Base-by-base conservation (phyloP, 2,888 invertebrate genomes). In the Thumatha senex region DNA sequence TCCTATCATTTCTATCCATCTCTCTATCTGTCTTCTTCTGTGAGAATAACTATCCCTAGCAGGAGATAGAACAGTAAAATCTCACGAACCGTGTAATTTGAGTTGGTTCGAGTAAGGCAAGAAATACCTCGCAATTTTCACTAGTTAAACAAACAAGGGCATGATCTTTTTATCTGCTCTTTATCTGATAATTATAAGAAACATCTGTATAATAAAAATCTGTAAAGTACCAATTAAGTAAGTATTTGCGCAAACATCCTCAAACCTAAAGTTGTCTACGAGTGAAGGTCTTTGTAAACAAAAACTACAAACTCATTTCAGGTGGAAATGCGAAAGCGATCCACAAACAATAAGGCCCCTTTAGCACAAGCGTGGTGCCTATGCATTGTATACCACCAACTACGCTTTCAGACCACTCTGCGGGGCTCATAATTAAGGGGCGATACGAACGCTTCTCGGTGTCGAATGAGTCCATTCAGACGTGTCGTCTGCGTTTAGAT, bases 401-500 rank as follows among this genome's bases (percentile, higher is more conserved):
- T 24, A 24, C 75, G 78, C 77, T 80, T 79, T 67, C 80, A 86
- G 80, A 87, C 85, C 83, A 86, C 45, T 45, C 36, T 30, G 36
- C 35, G 29, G 35, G 30, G 45, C 45, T 45, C 44, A 35, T 45
- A 45, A 45, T 45, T 45, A 45, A 45, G 30, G 45, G 44, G 44
- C 44, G 44, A 44, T 35, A 74, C 78, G 72, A 82, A 83, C 78
- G 84, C 78, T 79, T 70, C 80, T 78, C 70, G 50, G 53, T 54
- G 54, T 63, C 59, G 68, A 71, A 81, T 84, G 79, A 73, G 76
- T 70, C 81, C 74, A 85, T 86, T 84, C 82, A 87, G 77, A 81
- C 82, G 81, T 80, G 76, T 80, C 72, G 84, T 83, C 84, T 82
- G 77, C 73, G 71, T 72, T 67, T 75, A 83, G 81, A 86, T 89